Conservation (phyloP, 64 coral and sea anemone genomes). For the Trachythela sp. region DNA sequence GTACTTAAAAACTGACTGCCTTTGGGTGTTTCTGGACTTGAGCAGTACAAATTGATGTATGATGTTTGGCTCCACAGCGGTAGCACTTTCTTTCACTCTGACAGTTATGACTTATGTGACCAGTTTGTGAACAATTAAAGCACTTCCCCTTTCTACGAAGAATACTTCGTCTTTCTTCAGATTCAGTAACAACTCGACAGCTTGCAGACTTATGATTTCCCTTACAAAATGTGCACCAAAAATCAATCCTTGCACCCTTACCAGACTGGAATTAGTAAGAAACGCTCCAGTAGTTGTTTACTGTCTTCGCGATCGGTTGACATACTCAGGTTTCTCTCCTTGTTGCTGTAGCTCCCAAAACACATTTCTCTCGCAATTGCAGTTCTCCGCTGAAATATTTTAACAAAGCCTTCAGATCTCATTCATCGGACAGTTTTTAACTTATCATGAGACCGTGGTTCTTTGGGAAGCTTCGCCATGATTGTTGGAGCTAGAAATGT, state of each 20-base stretch:
- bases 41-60: slow-evolving; percentile 23
- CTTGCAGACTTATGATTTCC: slow-evolving; percentile 37
- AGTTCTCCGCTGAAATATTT: slow-evolving; percentile 22
- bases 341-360: neutral
- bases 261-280: neutral
- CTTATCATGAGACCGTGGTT: slow-evolving; percentile 42
- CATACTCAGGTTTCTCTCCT: neutral
- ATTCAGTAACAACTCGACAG: slow-evolving; percentile 41
- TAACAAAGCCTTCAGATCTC: slow-evolving; percentile 27
- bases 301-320: neutral
- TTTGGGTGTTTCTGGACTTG: neutral
- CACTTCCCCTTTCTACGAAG: slow-evolving; percentile 54
- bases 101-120: slow-evolving; percentile 42
- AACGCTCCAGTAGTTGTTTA: neutral
- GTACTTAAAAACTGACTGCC: neutral
- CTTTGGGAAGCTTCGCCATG: slow-evolving; percentile 50
- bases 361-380: slow-evolving; percentile 47
- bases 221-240: slow-evolving; percentile 47
- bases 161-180: slow-evolving; percentile 35
- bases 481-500: slow-evolving; percentile 50
- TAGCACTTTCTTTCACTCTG: slow-evolving; percentile 13
- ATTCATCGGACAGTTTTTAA: slow-evolving; percentile 29
- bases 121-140: slow-evolving; percentile 52
- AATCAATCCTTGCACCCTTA: neutral
- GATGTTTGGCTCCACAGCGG: slow-evolving; percentile 43